Percentiles rank a stretch among this genome's conserved stretches.
These are phyloP conservation scores for Thalassarche chlororhynchos DNA, from an alignment of 2,113 vertebrate species.

Conservation along the genomic window DNA sequence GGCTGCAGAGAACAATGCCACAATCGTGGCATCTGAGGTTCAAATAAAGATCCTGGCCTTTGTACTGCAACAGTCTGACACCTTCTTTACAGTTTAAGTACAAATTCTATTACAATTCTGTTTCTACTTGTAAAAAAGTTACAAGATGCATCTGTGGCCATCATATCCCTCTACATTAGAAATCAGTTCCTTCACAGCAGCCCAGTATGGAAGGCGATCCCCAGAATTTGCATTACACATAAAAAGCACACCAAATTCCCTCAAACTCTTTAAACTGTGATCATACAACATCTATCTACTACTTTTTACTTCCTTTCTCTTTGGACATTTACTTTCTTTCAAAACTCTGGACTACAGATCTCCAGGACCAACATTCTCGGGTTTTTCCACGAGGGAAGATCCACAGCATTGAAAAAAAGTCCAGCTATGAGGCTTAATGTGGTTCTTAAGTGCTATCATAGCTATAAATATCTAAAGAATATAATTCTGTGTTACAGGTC, in stretches of 20 bases:
- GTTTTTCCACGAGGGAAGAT: neutral
- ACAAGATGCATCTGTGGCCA: neutral
- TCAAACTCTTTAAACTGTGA: neutral
- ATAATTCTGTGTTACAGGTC: neutral
- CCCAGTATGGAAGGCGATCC: neutral
- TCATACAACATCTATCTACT: neutral
- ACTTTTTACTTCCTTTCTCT: neutral
- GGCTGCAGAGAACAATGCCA: neutral
- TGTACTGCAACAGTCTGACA: neutral
- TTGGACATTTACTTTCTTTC: neutral
- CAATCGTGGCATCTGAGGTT: neutral
- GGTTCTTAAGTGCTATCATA: neutral
- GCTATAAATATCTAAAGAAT: constrained; percentile 9
- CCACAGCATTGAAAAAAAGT: neutral
- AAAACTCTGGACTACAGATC: neutral
- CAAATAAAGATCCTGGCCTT: neutral
- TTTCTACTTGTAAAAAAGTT: neutral
- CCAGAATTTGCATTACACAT: neutral
- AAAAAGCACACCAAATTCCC: neutral
- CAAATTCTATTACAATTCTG: neutral
- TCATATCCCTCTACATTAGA: neutral
- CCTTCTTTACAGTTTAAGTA: neutral
- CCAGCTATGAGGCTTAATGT: neutral
- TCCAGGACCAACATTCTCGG: neutral
- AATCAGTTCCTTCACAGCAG: neutral